Evolutionary conservation across 2,797 vertebrate species (phyloP), one percentile per base, ranked within the genome.

Genomic region (Microctenopoma lineatum): DNA sequence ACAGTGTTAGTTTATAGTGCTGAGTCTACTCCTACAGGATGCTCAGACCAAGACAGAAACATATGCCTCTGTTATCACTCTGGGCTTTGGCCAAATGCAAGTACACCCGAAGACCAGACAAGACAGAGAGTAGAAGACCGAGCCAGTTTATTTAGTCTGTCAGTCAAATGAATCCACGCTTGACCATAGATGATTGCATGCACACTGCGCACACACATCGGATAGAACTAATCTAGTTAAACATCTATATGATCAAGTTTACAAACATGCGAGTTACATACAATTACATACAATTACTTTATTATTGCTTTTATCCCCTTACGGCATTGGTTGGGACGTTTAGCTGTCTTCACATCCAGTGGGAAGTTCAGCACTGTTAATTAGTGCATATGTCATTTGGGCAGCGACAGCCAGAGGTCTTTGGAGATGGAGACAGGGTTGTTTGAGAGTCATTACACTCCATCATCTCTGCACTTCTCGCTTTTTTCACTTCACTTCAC

Each of bases 371-470:
- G 80, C 66, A 44, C 70, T 75, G 73, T 87, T 92, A 91, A 93
- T 92, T 90, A 87, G 84, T 81, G 84, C 86, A 89, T 91, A 91
- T 89, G 87, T 91, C 92, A 90, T 88, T 70, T 75, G 86, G 79
- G 74, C 83, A 73, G 83, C 65, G 87, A 90, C 89, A 89, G 88
- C 83, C 86, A 87, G 84, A 83, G 89, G 90, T 91, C 90, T 81
- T 86, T 61, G 78, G 84, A 91, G 88, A 85, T 85, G 68, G 75
- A 87, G 76, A 84, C 73, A 53, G 72, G 86, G 66, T 70, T 82
- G 69, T 74, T 75, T 70, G 68, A 86, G 83, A 92, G 79, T 87
- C 89, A 90, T 91, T 87, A 89, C 79, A 87, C 89, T 92, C 81
- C 76, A 87, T 92, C 90, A 87, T 88, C 76, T 83, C 79, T 75